Evolutionary conservation across 2,797 vertebrate species (phyloP).

Genomic region (Chaunax sp.): DNA sequence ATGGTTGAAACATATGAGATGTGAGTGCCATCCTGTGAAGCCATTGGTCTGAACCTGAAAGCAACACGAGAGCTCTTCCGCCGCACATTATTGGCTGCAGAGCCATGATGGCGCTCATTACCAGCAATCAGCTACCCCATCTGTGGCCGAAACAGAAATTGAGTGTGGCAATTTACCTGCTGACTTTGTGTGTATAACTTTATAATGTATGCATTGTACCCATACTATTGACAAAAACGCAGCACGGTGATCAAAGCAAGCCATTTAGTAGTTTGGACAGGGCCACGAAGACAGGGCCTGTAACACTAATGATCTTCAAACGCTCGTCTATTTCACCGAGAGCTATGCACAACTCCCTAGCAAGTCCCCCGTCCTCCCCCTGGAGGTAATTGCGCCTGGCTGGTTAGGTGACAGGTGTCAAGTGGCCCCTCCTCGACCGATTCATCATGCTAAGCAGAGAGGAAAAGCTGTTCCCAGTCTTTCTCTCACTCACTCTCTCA

Average conservation of each 20-base stretch:
- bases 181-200: constrained; percentile 85
- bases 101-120: constrained; percentile 71
- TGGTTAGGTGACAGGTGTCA: constrained; percentile 86
- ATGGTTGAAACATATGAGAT: constrained; percentile 4
- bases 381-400: constrained; percentile 84
- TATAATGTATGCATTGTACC: constrained; percentile 84
- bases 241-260: constrained; percentile 82
- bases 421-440: constrained; percentile 79
- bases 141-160: constrained; percentile 63
- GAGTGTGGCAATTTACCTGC: constrained; percentile 81
- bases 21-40: constrained; percentile 23
- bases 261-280: constrained; percentile 83
- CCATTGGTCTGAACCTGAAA: constrained; percentile 48
- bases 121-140: constrained; percentile 67
- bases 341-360: constrained; percentile 79
- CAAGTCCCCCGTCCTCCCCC: constrained; percentile 80
- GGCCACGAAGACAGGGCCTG: constrained; percentile 85
- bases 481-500: constrained; percentile 33
- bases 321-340: constrained; percentile 81
- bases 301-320: constrained; percentile 88
- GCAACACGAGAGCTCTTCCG: constrained; percentile 52
- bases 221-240: constrained; percentile 84
- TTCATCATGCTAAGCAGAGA: constrained; percentile 81
- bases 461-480: constrained; percentile 68
- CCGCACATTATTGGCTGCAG: constrained; percentile 49